phyloP scores from a whole-genome alignment of 1,140 invertebrate species.

The Drosophila rufa region DNA sequence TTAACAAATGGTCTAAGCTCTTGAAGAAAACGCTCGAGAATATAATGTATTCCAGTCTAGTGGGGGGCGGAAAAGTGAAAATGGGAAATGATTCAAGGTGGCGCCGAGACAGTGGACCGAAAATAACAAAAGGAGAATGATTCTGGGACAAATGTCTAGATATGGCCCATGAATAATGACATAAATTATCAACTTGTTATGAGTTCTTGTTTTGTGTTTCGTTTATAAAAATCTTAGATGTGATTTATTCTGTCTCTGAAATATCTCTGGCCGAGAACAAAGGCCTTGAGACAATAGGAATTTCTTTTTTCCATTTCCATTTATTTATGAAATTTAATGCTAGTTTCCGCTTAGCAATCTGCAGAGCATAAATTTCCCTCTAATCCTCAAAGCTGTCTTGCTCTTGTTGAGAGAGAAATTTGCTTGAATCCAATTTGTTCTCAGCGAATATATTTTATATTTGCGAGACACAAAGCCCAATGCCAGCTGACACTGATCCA shows the following conservation, averaged over 20 bases:
- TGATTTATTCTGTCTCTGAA: conserved; percentile 22
- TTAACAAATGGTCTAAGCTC: conserved; percentile 60
- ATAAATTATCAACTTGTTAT: conserved; percentile 34
- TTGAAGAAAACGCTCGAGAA: neutral
- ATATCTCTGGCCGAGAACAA: conserved; percentile 6
- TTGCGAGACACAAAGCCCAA: conserved; percentile 36
- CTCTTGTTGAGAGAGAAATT: neutral
- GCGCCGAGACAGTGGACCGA: conserved; percentile 18
- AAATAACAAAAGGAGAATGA: conserved; percentile 21
- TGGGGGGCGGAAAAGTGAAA: conserved; percentile 21
- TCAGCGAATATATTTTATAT: neutral
- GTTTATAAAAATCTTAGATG: conserved; percentile 10
- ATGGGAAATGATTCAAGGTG: conserved; percentile 18
- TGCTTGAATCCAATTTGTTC: neutral
- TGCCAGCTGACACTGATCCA: conserved; percentile 31
- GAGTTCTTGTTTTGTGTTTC: conserved; percentile 17
- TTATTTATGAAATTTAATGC: conserved; percentile 7
- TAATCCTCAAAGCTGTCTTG: conserved; percentile 12
- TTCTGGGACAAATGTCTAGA: conserved; percentile 20
- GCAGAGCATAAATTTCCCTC: conserved; percentile 4
- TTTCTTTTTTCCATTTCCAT: neutral
- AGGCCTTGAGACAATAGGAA: conserved; percentile 9
- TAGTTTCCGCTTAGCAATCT: neutral
- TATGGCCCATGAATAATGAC: conserved; percentile 42
- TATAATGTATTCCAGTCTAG: conserved; percentile 29